Evolutionary conservation across 1,140 invertebrate genomes (phyloP).

Genomic region (Gonioctena quinquepunctata): DNA sequence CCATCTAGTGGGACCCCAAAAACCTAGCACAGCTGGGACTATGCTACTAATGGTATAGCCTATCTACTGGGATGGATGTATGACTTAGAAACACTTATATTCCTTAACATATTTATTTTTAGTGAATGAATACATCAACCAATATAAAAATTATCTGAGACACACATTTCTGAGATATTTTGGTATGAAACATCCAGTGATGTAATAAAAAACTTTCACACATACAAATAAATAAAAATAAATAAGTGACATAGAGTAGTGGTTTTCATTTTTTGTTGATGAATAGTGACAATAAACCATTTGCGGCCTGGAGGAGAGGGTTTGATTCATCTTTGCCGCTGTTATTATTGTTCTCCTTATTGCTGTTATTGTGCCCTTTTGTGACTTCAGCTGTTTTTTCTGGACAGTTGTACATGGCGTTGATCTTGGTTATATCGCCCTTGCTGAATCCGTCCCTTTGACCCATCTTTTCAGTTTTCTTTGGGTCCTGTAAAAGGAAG

Average conservation of each 20-base stretch:
- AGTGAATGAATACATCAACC: no score
- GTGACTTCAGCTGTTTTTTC: constrained; percentile 31
- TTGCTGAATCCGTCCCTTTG: constrained; percentile 73
- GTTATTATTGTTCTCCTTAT: not conserved
- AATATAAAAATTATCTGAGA: no score
- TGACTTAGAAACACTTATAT: no score
- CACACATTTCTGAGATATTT: no score
- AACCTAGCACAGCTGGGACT: no score
- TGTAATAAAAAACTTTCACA: not conserved
- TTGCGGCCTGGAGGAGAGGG: constrained; percentile 22
- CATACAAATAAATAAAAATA: not conserved
- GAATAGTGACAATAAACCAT: constrained; percentile 23
- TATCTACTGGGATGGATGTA: no score
- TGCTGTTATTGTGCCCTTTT: not conserved
- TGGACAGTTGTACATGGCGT: constrained; percentile 73
- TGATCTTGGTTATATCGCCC: constrained; percentile 75
- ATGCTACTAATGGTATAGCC: no score
- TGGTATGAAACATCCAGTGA: no score
- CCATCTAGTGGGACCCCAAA: no score
- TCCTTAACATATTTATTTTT: no score
- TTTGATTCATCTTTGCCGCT: constrained; percentile 16
- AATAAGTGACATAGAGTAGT: not conserved
- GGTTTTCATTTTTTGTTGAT: constrained; percentile 19
- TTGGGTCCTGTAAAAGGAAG: constrained; percentile 28
- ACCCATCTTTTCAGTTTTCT: constrained; percentile 58